Evolutionary conservation across 2,113 vertebrate genomes (phyloP), one percentile per base, ranked within the genome.

Genomic region (Coptodon rendalli): DNA sequence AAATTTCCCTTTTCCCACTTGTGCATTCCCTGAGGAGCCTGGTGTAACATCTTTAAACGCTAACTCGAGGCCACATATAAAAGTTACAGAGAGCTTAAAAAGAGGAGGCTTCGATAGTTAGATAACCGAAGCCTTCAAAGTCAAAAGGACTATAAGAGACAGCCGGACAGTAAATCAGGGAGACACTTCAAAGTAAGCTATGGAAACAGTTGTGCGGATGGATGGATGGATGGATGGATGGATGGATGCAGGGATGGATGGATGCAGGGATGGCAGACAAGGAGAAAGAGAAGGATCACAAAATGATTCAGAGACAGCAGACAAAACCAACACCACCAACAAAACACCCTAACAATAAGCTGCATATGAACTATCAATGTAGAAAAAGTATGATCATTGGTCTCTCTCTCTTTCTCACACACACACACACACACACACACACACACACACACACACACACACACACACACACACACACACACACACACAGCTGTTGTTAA

Each of bases 1-100:
- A 87, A 91, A 94, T 95, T 94, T 95, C 94, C 93, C 92, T 93
- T 94, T 93, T 90, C 93, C 89, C 89, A 94, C 92, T 93, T 89
- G 81, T 66, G 86, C 86, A 93, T 91, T 93, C 91, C 91, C 91
- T 34, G 82, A 83, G 89, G 93, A 93, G 83, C 89, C 92, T 59
- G 63, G 81, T 79, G 89, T 56, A 90, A 87, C 88, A 88, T 90
- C 87, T 91, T 90, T 87, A 90, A 90, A 93, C 16, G 40, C 79
- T 86, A 89, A 89, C 87, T 92, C 88, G 82, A 88, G 68, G 86
- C 87, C 48, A 79, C 85, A 73, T 89, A 81, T 91, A 92, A 91
- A 91, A 91, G 88, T 91, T 87, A 80, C 76, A 78, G 91, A 24
- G 68, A 88, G 91, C 85, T 92, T 89, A 81, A 85, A 68, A 91